Percentiles rank a stretch among this genome's conserved stretches.
These are phyloP conservation scores for Cricetomys ansorgei DNA, from an alignment of 2,113 vertebrate species.

Conservation along the genomic window DNA sequence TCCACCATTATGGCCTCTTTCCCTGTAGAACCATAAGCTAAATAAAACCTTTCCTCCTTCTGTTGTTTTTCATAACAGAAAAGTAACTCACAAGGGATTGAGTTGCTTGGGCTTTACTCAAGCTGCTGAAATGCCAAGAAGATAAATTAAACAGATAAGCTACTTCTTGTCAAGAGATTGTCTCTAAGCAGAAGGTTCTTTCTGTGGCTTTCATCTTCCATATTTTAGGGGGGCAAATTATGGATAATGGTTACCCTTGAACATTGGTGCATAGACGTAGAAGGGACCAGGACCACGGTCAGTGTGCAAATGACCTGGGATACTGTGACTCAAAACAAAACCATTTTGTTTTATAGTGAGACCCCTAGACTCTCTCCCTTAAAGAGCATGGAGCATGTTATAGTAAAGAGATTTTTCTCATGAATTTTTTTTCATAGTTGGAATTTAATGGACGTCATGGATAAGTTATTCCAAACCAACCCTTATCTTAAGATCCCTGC, in stretches of 20 bases:
- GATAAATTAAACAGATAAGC: conserved; percentile 23
- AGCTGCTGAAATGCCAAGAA: background rate
- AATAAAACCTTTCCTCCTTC: background rate
- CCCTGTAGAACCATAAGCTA: background rate
- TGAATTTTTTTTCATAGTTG: background rate
- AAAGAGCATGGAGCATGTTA: background rate
- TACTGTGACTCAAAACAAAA: conserved; percentile 57
- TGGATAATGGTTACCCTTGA: background rate
- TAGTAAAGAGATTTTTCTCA: conserved; percentile 24
- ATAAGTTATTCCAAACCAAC: background rate
- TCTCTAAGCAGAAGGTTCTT: background rate
- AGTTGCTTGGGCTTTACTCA: background rate
- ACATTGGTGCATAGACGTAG: background rate
- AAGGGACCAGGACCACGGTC: background rate
- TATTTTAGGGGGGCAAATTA: background rate
- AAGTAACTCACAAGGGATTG: background rate
- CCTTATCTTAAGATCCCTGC: background rate
- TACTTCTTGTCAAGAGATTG: background rate
- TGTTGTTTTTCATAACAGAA: background rate
- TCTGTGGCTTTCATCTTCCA: background rate
- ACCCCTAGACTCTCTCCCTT: background rate
- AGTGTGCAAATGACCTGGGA: background rate
- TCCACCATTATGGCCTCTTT: background rate
- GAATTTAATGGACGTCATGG: background rate
- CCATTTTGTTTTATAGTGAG: conserved; percentile 11